These are phyloP conservation scores for Luscinia luscinia DNA, from an alignment of 2,797 vertebrate genomes.

Conservation along the genomic window DNA sequence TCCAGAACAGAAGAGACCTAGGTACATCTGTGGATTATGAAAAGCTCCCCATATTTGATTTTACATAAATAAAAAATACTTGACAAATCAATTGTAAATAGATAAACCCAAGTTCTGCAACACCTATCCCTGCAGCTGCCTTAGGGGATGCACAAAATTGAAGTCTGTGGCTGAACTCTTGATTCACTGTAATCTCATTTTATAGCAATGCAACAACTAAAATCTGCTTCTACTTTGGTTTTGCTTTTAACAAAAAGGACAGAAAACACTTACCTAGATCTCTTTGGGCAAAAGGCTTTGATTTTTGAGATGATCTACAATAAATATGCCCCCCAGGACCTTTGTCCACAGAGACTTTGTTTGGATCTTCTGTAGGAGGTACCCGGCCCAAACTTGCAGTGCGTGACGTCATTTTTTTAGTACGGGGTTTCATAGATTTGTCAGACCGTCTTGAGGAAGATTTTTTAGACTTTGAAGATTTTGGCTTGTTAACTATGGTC, in stretches of 20 bases:
- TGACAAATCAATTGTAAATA: neutral
- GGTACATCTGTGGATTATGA: neutral
- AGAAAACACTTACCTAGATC: conserved; percentile 83
- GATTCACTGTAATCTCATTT: rapidly evolving
- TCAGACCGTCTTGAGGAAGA: conserved; percentile 83
- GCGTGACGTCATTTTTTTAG: conserved; percentile 91
- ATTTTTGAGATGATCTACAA: conserved; percentile 85
- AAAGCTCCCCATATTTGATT: neutral
- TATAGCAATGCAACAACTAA: neutral
- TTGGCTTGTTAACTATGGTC: conserved; percentile 98
- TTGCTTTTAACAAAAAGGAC: neutral
- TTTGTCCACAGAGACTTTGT: conserved; percentile 85
- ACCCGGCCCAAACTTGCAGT: conserved; percentile 86
- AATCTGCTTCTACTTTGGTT: neutral
- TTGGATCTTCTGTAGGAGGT: conserved; percentile 85
- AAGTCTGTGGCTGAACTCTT: neutral
- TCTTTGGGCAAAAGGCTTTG: conserved; percentile 80
- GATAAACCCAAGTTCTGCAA: neutral
- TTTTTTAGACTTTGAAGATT: conserved; percentile 91
- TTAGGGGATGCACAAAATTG: neutral
- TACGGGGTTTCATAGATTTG: conserved; percentile 82
- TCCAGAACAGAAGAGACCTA: neutral
- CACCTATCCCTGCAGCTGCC: neutral
- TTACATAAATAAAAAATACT: neutral
- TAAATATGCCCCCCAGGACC: conserved; percentile 90